Conservation (phyloP, 2,888 invertebrate genomes). For the Drosophila vallismaia region DNA sequence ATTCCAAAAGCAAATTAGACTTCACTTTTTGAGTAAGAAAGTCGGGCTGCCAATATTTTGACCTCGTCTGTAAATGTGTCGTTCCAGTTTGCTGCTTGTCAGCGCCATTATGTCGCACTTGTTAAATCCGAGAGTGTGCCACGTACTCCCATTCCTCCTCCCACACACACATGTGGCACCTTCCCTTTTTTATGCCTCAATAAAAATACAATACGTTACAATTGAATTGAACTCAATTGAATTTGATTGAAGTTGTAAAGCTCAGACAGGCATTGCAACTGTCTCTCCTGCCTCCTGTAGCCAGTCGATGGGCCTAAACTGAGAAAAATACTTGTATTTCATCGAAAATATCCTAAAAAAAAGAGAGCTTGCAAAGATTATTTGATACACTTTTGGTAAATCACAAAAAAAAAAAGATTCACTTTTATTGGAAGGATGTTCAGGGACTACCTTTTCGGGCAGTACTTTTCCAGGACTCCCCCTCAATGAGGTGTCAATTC, state of each 20-base stretch:
- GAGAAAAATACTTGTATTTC: not conserved
- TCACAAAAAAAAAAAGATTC: too few species aligned
- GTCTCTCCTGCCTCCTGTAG: conserved; percentile 28
- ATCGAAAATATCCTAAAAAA: not conserved
- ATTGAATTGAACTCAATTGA: conserved; percentile 79
- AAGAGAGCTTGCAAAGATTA: too few species aligned
- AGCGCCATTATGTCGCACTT: conserved; percentile 78
- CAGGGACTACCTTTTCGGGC: not conserved
- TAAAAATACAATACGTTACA: conserved; percentile 80
- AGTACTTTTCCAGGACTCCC: not conserved
- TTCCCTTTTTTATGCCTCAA: conserved; percentile 75
- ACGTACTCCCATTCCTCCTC: conserved; percentile 18
- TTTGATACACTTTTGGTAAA: not conserved
- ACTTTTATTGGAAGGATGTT: not conserved
- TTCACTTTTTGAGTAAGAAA: too few species aligned
- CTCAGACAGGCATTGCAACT: conserved; percentile 57
- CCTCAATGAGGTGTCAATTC: conserved; percentile 56
- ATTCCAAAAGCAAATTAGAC: too few species aligned
- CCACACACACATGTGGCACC: conserved; percentile 41
- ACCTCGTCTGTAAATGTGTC: conserved; percentile 8
- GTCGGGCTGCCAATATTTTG: not conserved
- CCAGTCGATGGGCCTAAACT: conserved; percentile 28
- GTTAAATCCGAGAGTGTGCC: conserved; percentile 63
- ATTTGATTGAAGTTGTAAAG: conserved; percentile 80
- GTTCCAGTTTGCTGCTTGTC: conserved; percentile 62